Evolutionary conservation across 1,140 invertebrate genomes (phyloP).

Genomic region (Euglossa dilemma): DNA sequence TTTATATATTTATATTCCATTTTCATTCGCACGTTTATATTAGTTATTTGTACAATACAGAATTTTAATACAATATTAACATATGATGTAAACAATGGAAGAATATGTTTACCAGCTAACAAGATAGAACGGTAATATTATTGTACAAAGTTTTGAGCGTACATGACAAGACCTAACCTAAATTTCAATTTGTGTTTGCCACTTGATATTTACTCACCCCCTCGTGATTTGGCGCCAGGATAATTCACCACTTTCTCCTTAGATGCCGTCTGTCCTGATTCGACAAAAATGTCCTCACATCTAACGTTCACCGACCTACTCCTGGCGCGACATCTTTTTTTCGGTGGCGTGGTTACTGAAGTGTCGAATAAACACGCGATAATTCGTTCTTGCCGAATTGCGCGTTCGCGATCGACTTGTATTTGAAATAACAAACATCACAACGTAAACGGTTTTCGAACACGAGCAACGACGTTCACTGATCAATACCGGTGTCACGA

Average conservation of each 20-base stretch:
- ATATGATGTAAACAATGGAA: not conserved
- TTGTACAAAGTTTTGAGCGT: no score
- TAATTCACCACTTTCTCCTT: not conserved
- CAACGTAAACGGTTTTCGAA: constrained; percentile 6
- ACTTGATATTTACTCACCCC: constrained; percentile 24
- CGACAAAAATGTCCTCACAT: constrained; percentile 35
- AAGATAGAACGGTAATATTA: not conserved
- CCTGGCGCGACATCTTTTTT: constrained; percentile 23
- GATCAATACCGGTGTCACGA: constrained; percentile 34
- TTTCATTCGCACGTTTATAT: no score
- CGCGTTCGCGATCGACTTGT: constrained; percentile 22
- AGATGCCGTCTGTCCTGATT: constrained; percentile 2
- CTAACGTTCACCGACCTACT: constrained; percentile 44
- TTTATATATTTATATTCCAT: not conserved
- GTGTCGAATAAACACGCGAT: constrained; percentile 24
- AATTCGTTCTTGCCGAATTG: constrained; percentile 51
- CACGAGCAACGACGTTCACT: constrained; percentile 20
- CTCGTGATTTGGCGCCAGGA: constrained; percentile 43
- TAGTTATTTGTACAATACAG: not conserved
- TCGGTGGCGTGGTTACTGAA: not conserved
- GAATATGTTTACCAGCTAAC: not conserved
- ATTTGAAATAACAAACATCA: constrained; percentile 39
- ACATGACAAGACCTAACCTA: constrained; percentile 22
- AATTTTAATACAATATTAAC: not conserved
- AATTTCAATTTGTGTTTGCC: not conserved